These are phyloP conservation scores for Tenthredo livida DNA, from an alignment of 2,888 invertebrate species.

Conservation along the genomic window DNA sequence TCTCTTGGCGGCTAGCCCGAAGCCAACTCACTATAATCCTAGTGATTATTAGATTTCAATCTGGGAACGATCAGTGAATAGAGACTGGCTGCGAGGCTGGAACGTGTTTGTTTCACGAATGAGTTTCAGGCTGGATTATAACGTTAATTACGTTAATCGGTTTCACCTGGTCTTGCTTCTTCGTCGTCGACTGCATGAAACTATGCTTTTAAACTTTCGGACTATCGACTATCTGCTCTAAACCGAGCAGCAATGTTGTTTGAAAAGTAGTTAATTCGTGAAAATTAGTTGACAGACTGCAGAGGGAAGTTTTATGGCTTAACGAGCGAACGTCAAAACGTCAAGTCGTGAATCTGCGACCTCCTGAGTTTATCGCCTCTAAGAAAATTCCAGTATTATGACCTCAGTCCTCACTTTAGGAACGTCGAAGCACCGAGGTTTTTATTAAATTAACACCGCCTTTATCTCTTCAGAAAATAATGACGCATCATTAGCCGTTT, in stretches of 20 bases:
- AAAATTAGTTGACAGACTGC: constrained; percentile 7
- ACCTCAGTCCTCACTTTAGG: neutral
- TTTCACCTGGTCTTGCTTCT: constrained; percentile 5
- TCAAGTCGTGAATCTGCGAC: neutral
- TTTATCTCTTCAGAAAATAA: constrained; percentile 1
- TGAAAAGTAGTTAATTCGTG: neutral
- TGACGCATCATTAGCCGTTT: constrained; percentile 11
- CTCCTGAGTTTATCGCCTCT: neutral
- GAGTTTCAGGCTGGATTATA: constrained; percentile 25
- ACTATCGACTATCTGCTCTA: neutral
- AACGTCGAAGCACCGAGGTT: neutral
- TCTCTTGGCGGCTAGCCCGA: constrained; percentile 44
- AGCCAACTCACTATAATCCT: constrained; percentile 40
- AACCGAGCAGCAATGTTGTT: neutral
- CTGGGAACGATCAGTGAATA: constrained; percentile 40
- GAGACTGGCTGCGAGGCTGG: neutral
- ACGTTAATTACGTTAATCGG: constrained; percentile 35
- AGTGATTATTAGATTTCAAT: constrained; percentile 53
- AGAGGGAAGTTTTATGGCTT: neutral
- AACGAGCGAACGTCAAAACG: neutral
- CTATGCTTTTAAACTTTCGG: neutral
- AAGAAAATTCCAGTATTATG: neutral
- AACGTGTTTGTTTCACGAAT: neutral
- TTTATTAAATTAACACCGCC: constrained; percentile 7
- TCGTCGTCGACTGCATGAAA: neutral